Conservation (phyloP, 2,888 invertebrate species). For the Zonitis immaculata region DNA sequence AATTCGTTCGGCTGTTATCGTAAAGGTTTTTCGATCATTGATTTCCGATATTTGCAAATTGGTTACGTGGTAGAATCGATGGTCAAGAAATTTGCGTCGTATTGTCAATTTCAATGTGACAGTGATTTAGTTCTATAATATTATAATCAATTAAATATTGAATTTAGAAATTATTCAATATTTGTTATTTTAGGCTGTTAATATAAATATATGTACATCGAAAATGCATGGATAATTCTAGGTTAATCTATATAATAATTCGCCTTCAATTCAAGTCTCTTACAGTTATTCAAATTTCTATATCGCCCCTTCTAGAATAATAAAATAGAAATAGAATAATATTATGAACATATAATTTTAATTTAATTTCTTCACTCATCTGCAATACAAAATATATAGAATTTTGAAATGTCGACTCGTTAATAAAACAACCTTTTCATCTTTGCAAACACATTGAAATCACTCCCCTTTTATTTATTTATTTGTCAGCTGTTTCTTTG, state of each 20-base stretch:
- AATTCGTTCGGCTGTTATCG: background rate
- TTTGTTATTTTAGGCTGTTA: constrained; percentile 8
- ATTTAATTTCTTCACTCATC: too few relatives aligned
- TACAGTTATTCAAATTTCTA: background rate
- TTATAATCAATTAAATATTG: too few relatives aligned
- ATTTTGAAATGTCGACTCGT: background rate
- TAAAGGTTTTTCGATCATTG: constrained; percentile 3
- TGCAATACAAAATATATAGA: background rate
- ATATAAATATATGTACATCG: background rate
- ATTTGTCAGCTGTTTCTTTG: background rate
- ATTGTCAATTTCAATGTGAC: background rate
- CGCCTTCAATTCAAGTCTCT: background rate
- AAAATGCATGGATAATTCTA: background rate
- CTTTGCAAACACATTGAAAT: background rate
- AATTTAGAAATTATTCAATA: constrained; percentile 15
- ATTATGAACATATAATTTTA: too few relatives aligned
- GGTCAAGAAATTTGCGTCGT: too few relatives aligned
- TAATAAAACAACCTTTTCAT: background rate
- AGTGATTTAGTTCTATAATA: too few relatives aligned
- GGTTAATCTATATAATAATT: too few relatives aligned
- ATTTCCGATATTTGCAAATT: constrained; percentile 6
- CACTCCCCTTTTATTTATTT: background rate
- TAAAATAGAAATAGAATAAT: too few relatives aligned
- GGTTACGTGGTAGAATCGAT: constrained; percentile 2
- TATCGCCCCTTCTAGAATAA: too few relatives aligned